A percentile compares a stretch with the other conserved stretches of the same genome.
phyloP scores from a whole-genome alignment of 2,888 invertebrate species.

The Acrobasis suavella region DNA sequence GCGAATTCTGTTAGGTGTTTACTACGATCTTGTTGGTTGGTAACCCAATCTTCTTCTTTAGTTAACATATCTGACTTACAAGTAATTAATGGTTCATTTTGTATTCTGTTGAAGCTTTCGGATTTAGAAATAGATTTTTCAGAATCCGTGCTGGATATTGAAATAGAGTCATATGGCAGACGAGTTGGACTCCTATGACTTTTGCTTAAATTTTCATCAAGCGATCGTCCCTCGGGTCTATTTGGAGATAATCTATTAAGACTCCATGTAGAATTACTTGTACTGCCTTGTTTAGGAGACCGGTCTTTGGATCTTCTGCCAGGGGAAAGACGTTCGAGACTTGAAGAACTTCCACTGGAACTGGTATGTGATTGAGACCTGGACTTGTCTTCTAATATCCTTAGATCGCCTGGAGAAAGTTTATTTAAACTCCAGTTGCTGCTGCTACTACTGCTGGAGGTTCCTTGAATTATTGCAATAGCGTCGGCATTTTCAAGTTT shows the following conservation, averaged over 20 bases:
- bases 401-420: constrained; percentile 74
- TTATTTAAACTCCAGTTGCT: constrained; percentile 81
- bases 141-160: constrained; percentile 77
- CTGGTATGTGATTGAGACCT: constrained; percentile 77
- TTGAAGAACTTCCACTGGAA: constrained; percentile 78
- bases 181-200: constrained; percentile 75
- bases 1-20: constrained; percentile 90
- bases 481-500: constrained; percentile 75
- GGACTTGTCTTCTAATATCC: constrained; percentile 74
- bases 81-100: constrained; percentile 77
- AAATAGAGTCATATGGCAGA: constrained; percentile 74
- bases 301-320: constrained; percentile 77
- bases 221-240: constrained; percentile 73
- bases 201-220: constrained; percentile 74
- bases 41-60: constrained; percentile 81
- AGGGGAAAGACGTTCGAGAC: constrained; percentile 75
- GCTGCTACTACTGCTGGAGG: constrained; percentile 77
- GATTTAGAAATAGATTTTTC: constrained; percentile 80
- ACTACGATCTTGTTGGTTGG: constrained; percentile 82
- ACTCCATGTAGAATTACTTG: constrained; percentile 78
- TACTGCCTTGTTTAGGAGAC: constrained; percentile 77
- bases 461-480: constrained; percentile 72
- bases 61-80: constrained; percentile 77
- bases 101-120: constrained; percentile 76
- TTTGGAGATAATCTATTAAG: constrained; percentile 76